These are phyloP conservation scores for Agelastica alni DNA, from an alignment of 2,888 invertebrate species.

Conservation along the genomic window DNA sequence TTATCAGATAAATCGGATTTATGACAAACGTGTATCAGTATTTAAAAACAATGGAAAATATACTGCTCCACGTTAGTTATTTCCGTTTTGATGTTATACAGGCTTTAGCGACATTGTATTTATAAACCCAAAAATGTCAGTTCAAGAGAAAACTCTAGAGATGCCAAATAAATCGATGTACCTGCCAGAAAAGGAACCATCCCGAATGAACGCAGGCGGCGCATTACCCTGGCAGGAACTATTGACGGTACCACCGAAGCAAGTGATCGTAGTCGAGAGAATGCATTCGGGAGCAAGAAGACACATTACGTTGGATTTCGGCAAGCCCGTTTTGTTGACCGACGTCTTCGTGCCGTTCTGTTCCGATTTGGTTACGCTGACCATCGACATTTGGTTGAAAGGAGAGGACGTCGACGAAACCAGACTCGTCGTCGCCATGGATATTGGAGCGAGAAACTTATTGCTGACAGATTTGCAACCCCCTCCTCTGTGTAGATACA, in stretches of 20 bases:
- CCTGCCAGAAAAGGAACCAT: slow-evolving; percentile 14
- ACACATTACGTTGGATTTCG: slow-evolving; percentile 90
- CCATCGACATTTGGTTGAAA: slow-evolving; percentile 87
- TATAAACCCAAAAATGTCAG: slow-evolving; percentile 14
- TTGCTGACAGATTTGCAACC: slow-evolving; percentile 89
- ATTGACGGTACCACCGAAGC: slow-evolving; percentile 26
- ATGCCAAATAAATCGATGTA: slow-evolving; percentile 11
- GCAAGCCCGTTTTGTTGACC: slow-evolving; percentile 81
- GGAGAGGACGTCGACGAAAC: slow-evolving; percentile 86
- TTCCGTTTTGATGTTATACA: neutral
- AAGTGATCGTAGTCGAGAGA: slow-evolving; percentile 78
- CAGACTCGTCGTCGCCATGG: slow-evolving; percentile 81
- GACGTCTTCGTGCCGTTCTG: slow-evolving; percentile 84
- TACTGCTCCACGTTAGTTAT: neutral
- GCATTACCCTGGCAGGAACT: slow-evolving; percentile 28
- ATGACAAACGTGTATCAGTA: neutral
- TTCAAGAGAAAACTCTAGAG: slow-evolving; percentile 9
- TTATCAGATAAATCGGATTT: neutral
- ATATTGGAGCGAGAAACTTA: slow-evolving; percentile 84
- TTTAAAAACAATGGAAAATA: neutral
- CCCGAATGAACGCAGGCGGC: neutral
- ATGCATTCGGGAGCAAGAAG: slow-evolving; percentile 94
- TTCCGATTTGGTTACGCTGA: slow-evolving; percentile 80
- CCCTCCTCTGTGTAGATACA: slow-evolving; percentile 83
- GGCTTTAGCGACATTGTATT: slow-evolving; percentile 13